Conservation (phyloP, 2,797 vertebrate species). For the Gadopsis marmoratus region DNA sequence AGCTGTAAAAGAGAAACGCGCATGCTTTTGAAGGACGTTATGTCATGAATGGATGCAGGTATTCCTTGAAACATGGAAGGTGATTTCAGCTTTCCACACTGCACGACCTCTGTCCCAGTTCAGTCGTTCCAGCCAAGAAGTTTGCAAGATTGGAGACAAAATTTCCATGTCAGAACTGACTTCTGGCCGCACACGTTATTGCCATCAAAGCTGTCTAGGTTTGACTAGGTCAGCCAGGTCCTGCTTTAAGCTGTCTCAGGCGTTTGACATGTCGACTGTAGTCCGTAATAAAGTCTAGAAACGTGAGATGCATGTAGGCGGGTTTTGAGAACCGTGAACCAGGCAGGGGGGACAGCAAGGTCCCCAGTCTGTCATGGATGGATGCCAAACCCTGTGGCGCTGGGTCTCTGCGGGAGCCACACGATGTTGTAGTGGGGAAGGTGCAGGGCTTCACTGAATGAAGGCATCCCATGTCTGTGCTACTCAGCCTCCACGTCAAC, state of each 20-base stretch:
- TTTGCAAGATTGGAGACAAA: background rate
- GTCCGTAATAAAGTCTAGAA: background rate
- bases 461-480: slow-evolving; percentile 39
- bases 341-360: slow-evolving; percentile 21
- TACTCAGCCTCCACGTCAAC: slow-evolving; percentile 24
- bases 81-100: background rate
- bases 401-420: background rate
- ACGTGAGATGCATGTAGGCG: background rate
- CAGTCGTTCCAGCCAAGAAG: background rate
- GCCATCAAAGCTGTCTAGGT: background rate
- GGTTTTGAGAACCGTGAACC: slow-evolving; percentile 14
- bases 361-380: background rate
- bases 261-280: slow-evolving; percentile 37
- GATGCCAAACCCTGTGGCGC: background rate
- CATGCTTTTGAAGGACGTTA: slow-evolving; percentile 11
- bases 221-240: background rate
- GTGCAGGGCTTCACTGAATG: slow-evolving; percentile 18
- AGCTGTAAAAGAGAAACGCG: slow-evolving; percentile 28
- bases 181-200: background rate
- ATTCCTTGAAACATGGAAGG: background rate
- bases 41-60: background rate
- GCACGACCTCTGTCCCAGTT: background rate
- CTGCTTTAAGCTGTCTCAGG: background rate
- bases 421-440: background rate
- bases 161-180: background rate